Percentiles rank a stretch among this genome's conserved stretches.
Conservation (phyloP, 2,888 invertebrate genomes). For the Ectropis crepuscularia region DNA sequence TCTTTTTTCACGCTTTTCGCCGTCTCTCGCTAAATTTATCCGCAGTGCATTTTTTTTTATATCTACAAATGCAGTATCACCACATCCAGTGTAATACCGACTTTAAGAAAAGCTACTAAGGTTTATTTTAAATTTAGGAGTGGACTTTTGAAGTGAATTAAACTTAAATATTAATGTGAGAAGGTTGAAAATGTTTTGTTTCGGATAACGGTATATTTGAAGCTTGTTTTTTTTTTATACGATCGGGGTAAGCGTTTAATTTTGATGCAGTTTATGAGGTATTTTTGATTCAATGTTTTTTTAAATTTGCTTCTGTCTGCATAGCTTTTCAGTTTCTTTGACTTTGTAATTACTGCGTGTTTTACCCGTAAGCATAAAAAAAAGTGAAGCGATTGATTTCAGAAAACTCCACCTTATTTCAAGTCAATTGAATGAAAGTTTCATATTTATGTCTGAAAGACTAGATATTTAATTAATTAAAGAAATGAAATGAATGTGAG, state of each 20-base stretch:
- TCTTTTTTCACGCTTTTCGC: constrained; percentile 57
- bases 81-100: constrained; percentile 52
- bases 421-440: no score
- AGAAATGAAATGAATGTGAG: no score
- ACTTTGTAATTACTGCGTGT: no score
- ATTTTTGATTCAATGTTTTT: constrained; percentile 48
- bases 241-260: constrained; percentile 63
- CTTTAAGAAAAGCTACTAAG: constrained; percentile 49
- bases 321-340: no score
- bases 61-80: constrained; percentile 52
- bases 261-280: constrained; percentile 53
- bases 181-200: constrained; percentile 44
- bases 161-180: constrained; percentile 42
- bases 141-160: constrained; percentile 27
- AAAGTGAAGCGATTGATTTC: no score
- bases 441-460: no score
- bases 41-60: constrained; percentile 56
- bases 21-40: constrained; percentile 73
- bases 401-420: no score
- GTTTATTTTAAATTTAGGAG: constrained; percentile 6
- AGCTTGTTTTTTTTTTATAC: constrained; percentile 55
- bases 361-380: no score
- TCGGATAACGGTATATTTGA: constrained; percentile 45
- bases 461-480: no score
- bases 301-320: constrained; percentile 28